Conservation (phyloP, 1,140 invertebrate genomes). For the honey bee (Apis mellifera) region DNA sequence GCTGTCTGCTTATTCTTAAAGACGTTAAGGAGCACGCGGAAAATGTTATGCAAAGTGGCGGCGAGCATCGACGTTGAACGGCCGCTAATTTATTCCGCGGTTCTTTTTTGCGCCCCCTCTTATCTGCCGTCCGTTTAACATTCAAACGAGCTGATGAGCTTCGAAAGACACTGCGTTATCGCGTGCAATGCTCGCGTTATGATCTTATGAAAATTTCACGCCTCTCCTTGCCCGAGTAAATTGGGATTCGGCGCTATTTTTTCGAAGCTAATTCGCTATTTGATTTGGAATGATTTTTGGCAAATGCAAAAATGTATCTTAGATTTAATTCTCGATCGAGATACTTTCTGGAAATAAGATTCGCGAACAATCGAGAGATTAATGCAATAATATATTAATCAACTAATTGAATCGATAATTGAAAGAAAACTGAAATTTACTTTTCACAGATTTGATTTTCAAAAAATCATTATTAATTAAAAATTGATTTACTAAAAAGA, state of each 20-base stretch:
- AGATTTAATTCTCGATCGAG: too few species aligned
- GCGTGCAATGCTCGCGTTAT: background rate
- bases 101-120: slow-evolving; percentile 21
- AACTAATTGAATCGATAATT: too few species aligned
- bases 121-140: slow-evolving; percentile 43
- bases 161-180: slow-evolving; percentile 47
- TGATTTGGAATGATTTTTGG: too few species aligned
- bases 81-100: slow-evolving; percentile 59
- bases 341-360: too few species aligned
- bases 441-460: too few species aligned
- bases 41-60: slow-evolving; percentile 61
- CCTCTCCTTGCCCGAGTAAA: background rate
- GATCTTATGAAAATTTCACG: slow-evolving; percentile 37
- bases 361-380: too few species aligned
- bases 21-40: slow-evolving; percentile 41
- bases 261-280: background rate
- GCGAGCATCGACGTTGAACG: slow-evolving; percentile 52
- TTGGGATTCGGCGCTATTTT: background rate
- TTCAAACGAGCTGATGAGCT: slow-evolving; percentile 46
- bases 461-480: too few species aligned
- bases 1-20: slow-evolving; percentile 64
- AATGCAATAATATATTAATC: too few species aligned
- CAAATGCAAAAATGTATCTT: too few species aligned
- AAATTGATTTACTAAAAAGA: too few species aligned
- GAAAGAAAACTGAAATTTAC: too few species aligned